phyloP scores from a whole-genome alignment of 1,140 invertebrate species.

The Drosophila saltans region DNA sequence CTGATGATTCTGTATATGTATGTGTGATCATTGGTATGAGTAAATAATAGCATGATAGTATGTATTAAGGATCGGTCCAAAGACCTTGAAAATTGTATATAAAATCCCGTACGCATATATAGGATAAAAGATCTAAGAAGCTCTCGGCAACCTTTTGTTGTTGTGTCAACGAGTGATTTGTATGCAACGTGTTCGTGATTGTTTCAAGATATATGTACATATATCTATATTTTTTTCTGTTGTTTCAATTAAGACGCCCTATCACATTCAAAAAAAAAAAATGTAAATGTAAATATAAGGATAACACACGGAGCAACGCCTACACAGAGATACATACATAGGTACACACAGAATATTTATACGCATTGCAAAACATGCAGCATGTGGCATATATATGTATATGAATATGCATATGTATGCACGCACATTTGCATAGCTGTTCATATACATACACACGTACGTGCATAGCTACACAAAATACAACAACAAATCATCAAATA shows the following conservation, averaged over 20 bases:
- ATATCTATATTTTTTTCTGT: background rate
- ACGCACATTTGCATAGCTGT: background rate
- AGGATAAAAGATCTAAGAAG: too few species aligned
- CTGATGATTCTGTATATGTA: too few species aligned
- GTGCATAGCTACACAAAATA: constrained; percentile 13
- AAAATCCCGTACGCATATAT: too few species aligned
- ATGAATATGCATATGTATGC: constrained; percentile 13
- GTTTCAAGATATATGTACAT: background rate
- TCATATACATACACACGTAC: constrained; percentile 27
- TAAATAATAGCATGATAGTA: too few species aligned
- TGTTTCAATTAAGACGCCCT: background rate
- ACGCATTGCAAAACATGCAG: constrained; percentile 9
- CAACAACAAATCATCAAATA: background rate
- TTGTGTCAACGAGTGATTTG: too few species aligned
- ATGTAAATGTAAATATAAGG: constrained; percentile 1
- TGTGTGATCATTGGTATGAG: too few species aligned
- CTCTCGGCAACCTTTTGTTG: too few species aligned
- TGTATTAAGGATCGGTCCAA: too few species aligned
- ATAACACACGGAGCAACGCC: constrained; percentile 14
- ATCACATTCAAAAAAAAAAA: background rate
- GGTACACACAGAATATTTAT: constrained; percentile 15
- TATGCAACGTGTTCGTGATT: too few species aligned
- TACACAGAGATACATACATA: constrained; percentile 20
- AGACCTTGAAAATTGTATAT: too few species aligned
- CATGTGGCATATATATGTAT: constrained; percentile 24